Evolutionary conservation across 1,140 invertebrate species (phyloP), one percentile per base, ranked within the genome.

Genomic region (Gryon sp.): DNA sequence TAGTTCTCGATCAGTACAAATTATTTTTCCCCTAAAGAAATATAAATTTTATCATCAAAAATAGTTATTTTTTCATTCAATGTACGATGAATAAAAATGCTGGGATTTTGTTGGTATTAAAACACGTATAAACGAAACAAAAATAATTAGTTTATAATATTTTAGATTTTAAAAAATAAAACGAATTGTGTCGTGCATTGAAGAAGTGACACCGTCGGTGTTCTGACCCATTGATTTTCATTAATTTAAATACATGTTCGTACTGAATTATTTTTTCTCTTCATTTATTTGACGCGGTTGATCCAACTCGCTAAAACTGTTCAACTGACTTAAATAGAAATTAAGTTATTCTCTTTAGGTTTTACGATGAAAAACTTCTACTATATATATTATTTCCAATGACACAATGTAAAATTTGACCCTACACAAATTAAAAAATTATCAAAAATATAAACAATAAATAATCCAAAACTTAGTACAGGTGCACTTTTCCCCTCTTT

Each of bases 371-470:
- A 68, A 73, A 45, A 14, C 36, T 32, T 32, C 32, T 20, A 26
- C 40, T 19, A 1, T n/a, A n/a, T n/a, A n/a, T 19, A n/a, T 28
- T 38, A 15, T 32, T 36, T 2, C 28, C 11, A n/a, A 53, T 48
- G 48, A 55, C 40, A 45, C 53, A 75, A 59, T 62, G 36, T 19
- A 55, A 53, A 63, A 62, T 62, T 50, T 28, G 15, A 36, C 32
- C 19, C 14, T 18, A 20, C 4, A 19, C 16, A 20, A 38, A 34
- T 8, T 15, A 43, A n/a, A 18, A 76, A 76, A 70, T 50, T 55
- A 76, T 65, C 59, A 46, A 65, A 76, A 68, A 66, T 60, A 70
- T 14, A 70, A 70, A 40, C 14, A 69, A 70, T 65, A 70, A 70
- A 76, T 70, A 76, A 60, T 14, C 11, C 26, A 12, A 19, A 18